phyloP scores from a whole-genome alignment of 1,140 invertebrate species.

The Ips typographus region DNA sequence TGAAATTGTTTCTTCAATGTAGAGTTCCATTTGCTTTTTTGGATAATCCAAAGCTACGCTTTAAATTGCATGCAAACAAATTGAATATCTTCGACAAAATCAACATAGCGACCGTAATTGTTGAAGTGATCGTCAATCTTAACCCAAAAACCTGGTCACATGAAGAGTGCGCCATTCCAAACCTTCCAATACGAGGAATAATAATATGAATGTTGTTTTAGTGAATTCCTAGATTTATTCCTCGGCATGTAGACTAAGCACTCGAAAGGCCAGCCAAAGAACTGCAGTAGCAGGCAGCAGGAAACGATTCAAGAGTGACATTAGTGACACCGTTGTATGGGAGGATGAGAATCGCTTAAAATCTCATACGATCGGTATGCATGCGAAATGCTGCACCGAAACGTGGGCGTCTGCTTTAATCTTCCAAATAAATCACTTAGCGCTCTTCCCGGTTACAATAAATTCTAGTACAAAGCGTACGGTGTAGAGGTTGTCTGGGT shows the following conservation, averaged over 20 bases:
- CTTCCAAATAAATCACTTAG: slow-evolving; percentile 24
- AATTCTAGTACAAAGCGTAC: slow-evolving; percentile 4
- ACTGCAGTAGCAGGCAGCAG: slow-evolving; percentile 6
- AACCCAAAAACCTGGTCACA: slow-evolving; percentile 2
- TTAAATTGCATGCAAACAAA: neutral
- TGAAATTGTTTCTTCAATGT: too few relatives aligned
- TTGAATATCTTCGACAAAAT: neutral
- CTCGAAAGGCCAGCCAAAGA: slow-evolving; percentile 1
- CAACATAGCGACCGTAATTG: neutral
- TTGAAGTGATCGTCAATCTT: neutral
- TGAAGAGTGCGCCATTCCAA: neutral
- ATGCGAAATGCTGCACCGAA: slow-evolving; percentile 24
- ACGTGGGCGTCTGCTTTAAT: slow-evolving; percentile 23
- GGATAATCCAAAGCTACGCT: too few relatives aligned
- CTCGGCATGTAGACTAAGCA: neutral
- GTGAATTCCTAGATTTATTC: slow-evolving; percentile 3
- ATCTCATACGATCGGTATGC: slow-evolving; percentile 27
- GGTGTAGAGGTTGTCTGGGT: neutral
- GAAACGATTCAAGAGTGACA: slow-evolving; percentile 16
- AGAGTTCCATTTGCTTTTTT: too few relatives aligned
- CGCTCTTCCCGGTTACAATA: slow-evolving; percentile 26
- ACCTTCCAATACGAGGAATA: neutral
- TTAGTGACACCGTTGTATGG: slow-evolving; percentile 30
- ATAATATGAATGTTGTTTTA: slow-evolving; percentile 1
- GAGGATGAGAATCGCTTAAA: slow-evolving; percentile 26